Evolutionary conservation across 2,888 invertebrate species (phyloP).

Genomic region (Andrena marginata): DNA sequence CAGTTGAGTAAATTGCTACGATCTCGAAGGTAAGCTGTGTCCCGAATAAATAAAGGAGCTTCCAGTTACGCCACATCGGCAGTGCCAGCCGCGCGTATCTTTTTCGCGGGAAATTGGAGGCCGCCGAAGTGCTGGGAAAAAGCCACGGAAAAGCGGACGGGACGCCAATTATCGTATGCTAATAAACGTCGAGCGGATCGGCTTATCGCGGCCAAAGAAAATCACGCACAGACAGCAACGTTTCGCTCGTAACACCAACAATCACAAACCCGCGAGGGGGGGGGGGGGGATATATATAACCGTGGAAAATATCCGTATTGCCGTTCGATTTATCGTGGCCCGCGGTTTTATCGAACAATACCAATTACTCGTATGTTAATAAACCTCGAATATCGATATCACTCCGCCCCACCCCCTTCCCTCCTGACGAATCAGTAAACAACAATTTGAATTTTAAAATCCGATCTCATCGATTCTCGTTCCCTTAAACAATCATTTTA

Average conservation of each 20-base stretch:
- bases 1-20: neutral
- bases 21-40: neutral
- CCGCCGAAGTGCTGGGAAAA: conserved; percentile 27
- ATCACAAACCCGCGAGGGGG: neutral
- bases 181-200: conserved; percentile 51
- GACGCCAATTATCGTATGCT: conserved; percentile 60
- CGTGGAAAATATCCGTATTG: conserved; percentile 41
- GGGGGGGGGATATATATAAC: neutral
- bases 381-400: conserved; percentile 45
- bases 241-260: conserved; percentile 14
- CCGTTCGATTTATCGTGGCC: conserved; percentile 34
- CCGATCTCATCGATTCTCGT: neutral
- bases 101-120: conserved; percentile 28
- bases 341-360: conserved; percentile 38
- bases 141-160: conserved; percentile 13
- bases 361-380: conserved; percentile 58
- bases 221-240: conserved; percentile 36
- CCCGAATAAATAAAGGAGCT: no score
- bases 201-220: conserved; percentile 51
- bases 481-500: neutral
- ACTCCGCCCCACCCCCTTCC: neutral
- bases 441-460: conserved; percentile 44
- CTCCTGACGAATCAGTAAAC: conserved; percentile 30
- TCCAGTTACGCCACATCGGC: no score
- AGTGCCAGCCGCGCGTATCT: conserved; percentile 9